Percentiles rank a stretch among this genome's conserved stretches.
phyloP scores from a whole-genome alignment of 2,797 vertebrate genomes.

The Danio jaintianensis region DNA sequence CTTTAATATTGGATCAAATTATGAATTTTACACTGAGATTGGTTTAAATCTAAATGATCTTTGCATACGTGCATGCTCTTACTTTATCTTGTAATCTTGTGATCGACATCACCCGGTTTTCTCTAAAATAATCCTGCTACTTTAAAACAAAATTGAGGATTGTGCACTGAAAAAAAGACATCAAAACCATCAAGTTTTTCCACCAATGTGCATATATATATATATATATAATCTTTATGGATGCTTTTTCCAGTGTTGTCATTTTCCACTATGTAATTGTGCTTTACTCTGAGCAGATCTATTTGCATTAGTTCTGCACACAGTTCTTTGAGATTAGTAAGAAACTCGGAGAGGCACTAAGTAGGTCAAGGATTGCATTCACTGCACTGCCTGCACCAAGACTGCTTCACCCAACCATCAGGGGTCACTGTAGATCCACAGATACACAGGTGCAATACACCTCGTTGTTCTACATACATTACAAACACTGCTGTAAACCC shows the following conservation, averaged over 20 bases:
- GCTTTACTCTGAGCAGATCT: conserved; percentile 53
- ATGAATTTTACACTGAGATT: not conserved
- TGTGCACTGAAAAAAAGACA: not conserved
- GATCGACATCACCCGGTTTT: not conserved
- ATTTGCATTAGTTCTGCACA: conserved; percentile 63
- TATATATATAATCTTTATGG: not conserved
- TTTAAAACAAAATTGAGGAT: not conserved
- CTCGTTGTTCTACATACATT: conserved; percentile 71
- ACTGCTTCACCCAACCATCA: conserved; percentile 68
- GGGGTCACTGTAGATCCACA: conserved; percentile 78
- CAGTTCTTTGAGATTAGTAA: conserved; percentile 62
- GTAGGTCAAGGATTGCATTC: conserved; percentile 74
- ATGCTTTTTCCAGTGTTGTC: not conserved
- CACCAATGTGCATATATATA: not conserved
- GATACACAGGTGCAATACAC: conserved; percentile 32
- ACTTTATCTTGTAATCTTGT: not conserved
- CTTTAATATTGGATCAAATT: not conserved
- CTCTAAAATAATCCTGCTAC: not conserved
- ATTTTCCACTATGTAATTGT: conserved; percentile 32
- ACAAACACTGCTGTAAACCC: conserved; percentile 73
- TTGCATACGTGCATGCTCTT: not conserved
- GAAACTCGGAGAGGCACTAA: conserved; percentile 59
- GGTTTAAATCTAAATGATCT: not conserved
- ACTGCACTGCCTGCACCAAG: conserved; percentile 31
- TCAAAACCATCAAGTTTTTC: not conserved